These are phyloP conservation scores for Holothuria glaberrima DNA, from an alignment of 35 echinoderm and acorn worm species.

Conservation along the genomic window DNA sequence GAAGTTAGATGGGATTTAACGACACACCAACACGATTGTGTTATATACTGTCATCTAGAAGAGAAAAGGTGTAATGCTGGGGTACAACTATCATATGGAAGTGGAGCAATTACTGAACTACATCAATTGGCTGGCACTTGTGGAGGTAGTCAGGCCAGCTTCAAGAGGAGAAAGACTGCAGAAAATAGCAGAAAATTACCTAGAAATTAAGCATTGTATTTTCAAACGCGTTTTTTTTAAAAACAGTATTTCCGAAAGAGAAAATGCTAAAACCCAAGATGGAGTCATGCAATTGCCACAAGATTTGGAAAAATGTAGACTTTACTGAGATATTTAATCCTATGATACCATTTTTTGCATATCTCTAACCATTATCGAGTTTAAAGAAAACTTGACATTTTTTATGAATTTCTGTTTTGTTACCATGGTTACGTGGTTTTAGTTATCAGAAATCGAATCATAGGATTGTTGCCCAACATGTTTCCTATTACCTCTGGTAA, in stretches of 20 bases:
- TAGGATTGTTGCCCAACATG: not conserved
- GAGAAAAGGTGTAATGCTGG: no score
- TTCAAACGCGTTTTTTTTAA: conserved; percentile 6
- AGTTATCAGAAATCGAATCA: not conserved
- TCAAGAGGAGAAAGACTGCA: not conserved
- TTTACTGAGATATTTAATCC: conserved; percentile 16
- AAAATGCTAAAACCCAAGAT: not conserved
- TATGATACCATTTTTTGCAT: not conserved
- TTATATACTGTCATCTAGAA: no score
- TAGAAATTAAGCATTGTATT: not conserved
- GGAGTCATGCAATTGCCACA: not conserved
- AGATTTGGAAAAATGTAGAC: not conserved
- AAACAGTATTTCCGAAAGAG: not conserved
- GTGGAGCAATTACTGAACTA: no score
- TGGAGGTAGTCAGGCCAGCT: no score
- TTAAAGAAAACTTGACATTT: not conserved
- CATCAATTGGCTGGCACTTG: no score
- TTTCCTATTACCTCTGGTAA: not conserved
- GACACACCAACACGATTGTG: no score
- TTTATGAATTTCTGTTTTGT: conserved; percentile 10
- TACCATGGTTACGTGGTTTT: not conserved
- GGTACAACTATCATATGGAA: no score
- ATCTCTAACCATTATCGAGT: not conserved
- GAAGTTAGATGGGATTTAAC: no score
- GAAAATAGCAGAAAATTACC: conserved; percentile 17